Evolutionary conservation across 2,113 vertebrate genomes (phyloP), one percentile per base, ranked within the genome.

Genomic region (Sorex araneus): DNA sequence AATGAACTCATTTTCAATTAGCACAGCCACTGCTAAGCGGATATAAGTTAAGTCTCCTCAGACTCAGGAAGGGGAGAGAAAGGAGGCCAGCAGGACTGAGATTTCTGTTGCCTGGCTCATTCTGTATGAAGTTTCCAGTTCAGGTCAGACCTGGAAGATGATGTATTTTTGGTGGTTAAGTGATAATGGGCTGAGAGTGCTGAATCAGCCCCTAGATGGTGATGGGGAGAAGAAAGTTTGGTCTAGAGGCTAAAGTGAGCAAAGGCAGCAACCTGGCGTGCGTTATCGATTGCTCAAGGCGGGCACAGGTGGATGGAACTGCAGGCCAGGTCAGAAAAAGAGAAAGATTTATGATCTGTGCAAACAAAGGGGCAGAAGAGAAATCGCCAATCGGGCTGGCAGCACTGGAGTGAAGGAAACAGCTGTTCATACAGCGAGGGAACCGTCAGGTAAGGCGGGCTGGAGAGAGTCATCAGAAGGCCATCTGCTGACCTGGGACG

Each of bases 401-500:
- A 98, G 98, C 98, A 97, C 98, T 98, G 98, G 99, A 99, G 98
- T 98, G 98, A 98, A 98, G 92, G 98, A 99, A 99, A 98, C 99
- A 99, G 99, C 98, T 99, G 99, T 98, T 99, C 99, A 98, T 97
- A 98, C 98, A 98, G 98, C 97, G 98, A 99, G 98, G 98, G 98
- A 98, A 98, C 98, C 98, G 99, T 98, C 99, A 99, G 98, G 98
- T 98, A 99, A 98, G 98, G 98, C 98, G 98, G 98, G 98, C 98
- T 99, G 98, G 98, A 99, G 99, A 98, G 98, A 99, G 98, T 98
- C 98, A 99, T 98, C 99, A 99, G 97, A 98, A 97, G 98, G 98
- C 99, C 99, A 99, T 99, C 99, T 99, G 99, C 98, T 98, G 98
- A 99, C 98, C 98, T 98, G 98, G 98, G 99, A 98, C 97, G 98